phyloP scores from a whole-genome alignment of 2,888 invertebrate species.

The Elegia similella region DNA sequence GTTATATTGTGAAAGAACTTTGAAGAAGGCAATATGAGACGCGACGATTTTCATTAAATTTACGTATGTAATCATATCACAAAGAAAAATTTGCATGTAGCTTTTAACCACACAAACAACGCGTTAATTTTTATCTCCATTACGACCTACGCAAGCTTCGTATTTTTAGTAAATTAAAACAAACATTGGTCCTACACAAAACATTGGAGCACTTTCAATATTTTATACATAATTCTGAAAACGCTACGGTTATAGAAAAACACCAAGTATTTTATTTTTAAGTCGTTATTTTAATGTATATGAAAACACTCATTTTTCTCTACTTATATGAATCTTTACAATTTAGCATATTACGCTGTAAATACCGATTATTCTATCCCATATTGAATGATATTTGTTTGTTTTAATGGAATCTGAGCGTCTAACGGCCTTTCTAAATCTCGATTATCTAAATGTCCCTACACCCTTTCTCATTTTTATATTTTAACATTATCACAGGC shows the following conservation, averaged over 20 bases:
- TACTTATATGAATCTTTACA: slow-evolving; percentile 44
- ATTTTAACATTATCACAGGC: slow-evolving; percentile 76
- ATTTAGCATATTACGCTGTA: slow-evolving; percentile 41
- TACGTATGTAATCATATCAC: slow-evolving; percentile 66
- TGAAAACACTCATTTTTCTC: slow-evolving; percentile 61
- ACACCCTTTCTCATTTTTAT: slow-evolving; percentile 48
- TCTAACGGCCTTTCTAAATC: slow-evolving; percentile 49
- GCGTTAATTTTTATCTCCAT: slow-evolving; percentile 22
- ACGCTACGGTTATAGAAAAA: slow-evolving; percentile 57
- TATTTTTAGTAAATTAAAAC: slow-evolving; percentile 36
- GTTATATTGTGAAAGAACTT: no score
- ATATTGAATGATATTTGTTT: slow-evolving; percentile 22
- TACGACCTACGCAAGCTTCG: slow-evolving; percentile 38
- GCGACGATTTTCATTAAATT: slow-evolving; percentile 35
- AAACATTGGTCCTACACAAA: slow-evolving; percentile 61
- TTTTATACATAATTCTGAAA: slow-evolving; percentile 37
- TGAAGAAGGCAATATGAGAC: no score
- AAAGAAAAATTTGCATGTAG: slow-evolving; percentile 56
- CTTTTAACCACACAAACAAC: slow-evolving; percentile 35
- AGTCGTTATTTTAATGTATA: slow-evolving; percentile 47
- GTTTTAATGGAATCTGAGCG: slow-evolving; percentile 44
- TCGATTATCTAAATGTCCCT: slow-evolving; percentile 41
- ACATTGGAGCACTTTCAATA: slow-evolving; percentile 30
- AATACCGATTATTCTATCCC: slow-evolving; percentile 40
- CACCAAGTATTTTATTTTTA: slow-evolving; percentile 50